Base-by-base conservation (phyloP, 2,113 vertebrate genomes). In the Acanthisitta chloris region DNA sequence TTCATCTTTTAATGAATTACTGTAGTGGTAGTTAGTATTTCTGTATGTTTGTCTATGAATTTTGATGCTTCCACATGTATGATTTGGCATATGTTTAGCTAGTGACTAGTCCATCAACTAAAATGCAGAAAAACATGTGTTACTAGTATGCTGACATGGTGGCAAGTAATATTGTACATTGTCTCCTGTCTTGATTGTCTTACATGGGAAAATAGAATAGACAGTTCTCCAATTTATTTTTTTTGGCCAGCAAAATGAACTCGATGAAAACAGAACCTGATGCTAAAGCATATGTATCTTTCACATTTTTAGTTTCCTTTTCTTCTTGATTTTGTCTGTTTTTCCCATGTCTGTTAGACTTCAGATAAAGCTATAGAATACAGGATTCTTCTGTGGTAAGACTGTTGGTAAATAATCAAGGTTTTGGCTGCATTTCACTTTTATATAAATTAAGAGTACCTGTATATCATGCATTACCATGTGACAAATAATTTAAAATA, bases 1-100 rank as follows among this genome's bases (percentile, higher is more conserved):
- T 88, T 98, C 82, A 95, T 59, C 9, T 97, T 96, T 92, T 66
- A 96, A 91, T 96, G 73, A 86, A 21, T 72, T 78, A 29, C 18
- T 83, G 10, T 34, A 70, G 16, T 65, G 57, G 17, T 42, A 80
- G 10, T 70, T 91, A 54, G 9, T 38, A n/a, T 79, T 89, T 83
- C 28, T 73, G 4, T 36, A 29, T 48, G 34, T 57, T 64, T 6
- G 2, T 74, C 26, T 64, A 6, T 77, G 34, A 67, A 29, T 90
- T 64, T 40, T 79, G 23, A 25, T 81, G 38, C 40, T 86, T 92
- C 29, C 15, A 23, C 0, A 0, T 40, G 11, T 46, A 9, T 72
- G 29, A 74, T 92, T 78, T 13, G 29, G 17, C 10, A 4, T 70
- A 40, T 12, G 8, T 65, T 57, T 61, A 86, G 9, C 26, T 59